Percentiles rank a stretch among this genome's conserved stretches.
Evolutionary conservation across 2,888 invertebrate genomes (phyloP).

Genomic region (Crepidodera aurea): DNA sequence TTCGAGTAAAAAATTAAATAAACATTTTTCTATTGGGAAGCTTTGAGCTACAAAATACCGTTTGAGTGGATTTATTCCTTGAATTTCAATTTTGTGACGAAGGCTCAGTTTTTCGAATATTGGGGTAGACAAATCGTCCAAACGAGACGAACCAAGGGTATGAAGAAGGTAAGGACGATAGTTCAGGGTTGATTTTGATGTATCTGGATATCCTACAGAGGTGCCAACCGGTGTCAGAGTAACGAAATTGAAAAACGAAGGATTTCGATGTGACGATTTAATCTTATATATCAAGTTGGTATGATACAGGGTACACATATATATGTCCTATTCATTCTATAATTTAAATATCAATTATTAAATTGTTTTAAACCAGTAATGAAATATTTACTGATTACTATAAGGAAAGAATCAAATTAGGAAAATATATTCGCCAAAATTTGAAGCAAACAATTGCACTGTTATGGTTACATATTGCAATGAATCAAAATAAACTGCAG

Average conservation of each 20-base stretch:
- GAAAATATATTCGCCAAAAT: too few species aligned
- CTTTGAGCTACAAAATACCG: conserved; percentile 10
- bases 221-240: background rate
- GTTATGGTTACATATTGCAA: too few species aligned
- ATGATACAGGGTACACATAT: too few species aligned
- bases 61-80: conserved; percentile 16
- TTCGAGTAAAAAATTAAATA: conserved; percentile 11
- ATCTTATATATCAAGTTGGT: too few species aligned
- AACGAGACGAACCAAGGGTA: background rate
- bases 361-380: too few species aligned
- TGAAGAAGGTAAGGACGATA: background rate
- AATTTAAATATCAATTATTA: too few species aligned
- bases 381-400: too few species aligned
- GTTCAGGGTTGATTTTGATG: background rate
- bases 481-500: too few species aligned
- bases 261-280: background rate
- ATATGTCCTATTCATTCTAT: too few species aligned
- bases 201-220: background rate
- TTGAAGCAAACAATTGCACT: too few species aligned
- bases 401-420: too few species aligned
- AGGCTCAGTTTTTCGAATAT: background rate
- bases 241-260: background rate
- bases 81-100: conserved; percentile 10
- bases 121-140: conserved; percentile 2
- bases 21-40: conserved; percentile 9